A percentile compares a stretch with the other conserved stretches of the same genome.
These are phyloP conservation scores for Spinus olivaceus DNA, from an alignment of 2,797 vertebrate genomes.

Conservation along the genomic window DNA sequence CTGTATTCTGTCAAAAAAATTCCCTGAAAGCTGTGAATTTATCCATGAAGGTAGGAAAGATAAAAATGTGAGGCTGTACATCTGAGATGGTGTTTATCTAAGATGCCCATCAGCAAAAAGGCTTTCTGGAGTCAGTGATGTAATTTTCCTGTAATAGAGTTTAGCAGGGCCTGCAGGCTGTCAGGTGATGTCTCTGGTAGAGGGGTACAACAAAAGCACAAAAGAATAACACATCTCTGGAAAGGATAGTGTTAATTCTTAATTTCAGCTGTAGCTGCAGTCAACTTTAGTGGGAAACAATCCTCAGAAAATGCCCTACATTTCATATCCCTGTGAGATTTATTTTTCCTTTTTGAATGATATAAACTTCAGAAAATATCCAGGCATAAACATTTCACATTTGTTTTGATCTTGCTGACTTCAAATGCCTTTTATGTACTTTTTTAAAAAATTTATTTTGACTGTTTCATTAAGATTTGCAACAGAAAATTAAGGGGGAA, in stretches of 20 bases:
- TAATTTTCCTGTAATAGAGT: neutral
- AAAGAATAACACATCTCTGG: neutral
- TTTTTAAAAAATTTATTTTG: neutral
- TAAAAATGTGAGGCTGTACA: neutral
- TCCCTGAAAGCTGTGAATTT: neutral
- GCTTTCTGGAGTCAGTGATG: neutral
- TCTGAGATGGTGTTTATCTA: neutral
- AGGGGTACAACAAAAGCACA: neutral
- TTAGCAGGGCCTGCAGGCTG: neutral
- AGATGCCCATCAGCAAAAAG: neutral
- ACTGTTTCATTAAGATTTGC: neutral
- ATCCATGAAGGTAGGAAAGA: neutral
- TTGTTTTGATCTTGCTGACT: neutral
- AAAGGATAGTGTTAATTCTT: neutral
- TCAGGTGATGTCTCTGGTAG: neutral
- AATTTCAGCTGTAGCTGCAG: neutral
- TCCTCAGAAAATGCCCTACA: neutral
- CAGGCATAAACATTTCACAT: neutral
- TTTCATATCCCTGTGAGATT: neutral
- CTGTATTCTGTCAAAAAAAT: neutral
- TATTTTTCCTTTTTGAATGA: neutral
- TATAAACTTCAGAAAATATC: neutral
- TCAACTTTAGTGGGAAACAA: neutral
- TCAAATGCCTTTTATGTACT: neutral
- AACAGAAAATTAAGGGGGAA: neutral